Conservation (phyloP, 2,113 vertebrate genomes). For the Brachyhypopomus gauderio region DNA sequence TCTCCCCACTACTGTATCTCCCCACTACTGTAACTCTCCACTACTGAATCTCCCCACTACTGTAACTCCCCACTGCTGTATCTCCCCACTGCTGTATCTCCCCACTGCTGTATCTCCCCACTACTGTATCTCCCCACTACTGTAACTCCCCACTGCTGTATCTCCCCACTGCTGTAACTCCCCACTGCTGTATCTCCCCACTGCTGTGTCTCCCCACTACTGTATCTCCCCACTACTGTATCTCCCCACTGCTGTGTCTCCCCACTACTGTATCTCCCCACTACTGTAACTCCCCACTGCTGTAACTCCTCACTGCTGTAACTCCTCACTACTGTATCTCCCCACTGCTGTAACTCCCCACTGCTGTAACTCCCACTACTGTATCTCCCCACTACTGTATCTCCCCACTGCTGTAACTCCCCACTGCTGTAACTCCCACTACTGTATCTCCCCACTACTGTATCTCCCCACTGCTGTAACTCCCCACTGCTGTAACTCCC, state of each 20-base stretch:
- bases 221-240: neutral
- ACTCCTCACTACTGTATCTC: too few relatives aligned
- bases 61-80: neutral
- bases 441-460: too few relatives aligned
- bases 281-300: neutral
- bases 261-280: neutral
- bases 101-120: too few relatives aligned
- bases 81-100: neutral
- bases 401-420: neutral
- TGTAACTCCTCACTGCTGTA: neutral
- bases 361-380: too few relatives aligned
- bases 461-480: neutral
- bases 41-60: neutral
- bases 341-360: neutral
- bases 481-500: constrained; percentile 3
- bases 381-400: too few relatives aligned
- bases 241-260: neutral
- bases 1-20: neutral
- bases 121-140: too few relatives aligned
- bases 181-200: neutral
- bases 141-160: neutral
- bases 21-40: neutral
- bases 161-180: neutral
- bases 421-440: too few relatives aligned
- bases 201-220: too few relatives aligned